Evolutionary conservation across 2,797 vertebrate species (phyloP).

Genomic region (Notoglanidium macrostoma): DNA sequence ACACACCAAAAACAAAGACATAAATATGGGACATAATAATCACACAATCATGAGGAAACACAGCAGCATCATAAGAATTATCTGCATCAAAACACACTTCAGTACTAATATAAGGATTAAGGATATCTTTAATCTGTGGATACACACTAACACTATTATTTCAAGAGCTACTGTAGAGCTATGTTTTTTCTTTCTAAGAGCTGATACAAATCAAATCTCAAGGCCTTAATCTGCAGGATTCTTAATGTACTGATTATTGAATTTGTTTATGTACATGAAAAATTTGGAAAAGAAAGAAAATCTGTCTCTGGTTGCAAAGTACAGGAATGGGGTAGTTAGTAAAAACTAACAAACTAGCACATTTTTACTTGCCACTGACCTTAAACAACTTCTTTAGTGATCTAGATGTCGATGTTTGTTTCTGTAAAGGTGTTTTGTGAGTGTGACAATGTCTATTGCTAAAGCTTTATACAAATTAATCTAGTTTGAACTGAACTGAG

Average conservation of each 20-base stretch:
- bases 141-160: background rate
- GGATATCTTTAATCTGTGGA: constrained; percentile 1
- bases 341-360: background rate
- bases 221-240: too few species aligned
- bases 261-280: background rate
- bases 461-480: background rate
- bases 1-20: background rate
- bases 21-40: background rate
- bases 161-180: background rate
- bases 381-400: background rate
- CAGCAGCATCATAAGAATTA: background rate
- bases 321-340: too few species aligned
- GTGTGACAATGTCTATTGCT: background rate
- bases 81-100: background rate
- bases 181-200: background rate
- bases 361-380: background rate
- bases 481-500: background rate
- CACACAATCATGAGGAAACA: constrained; percentile 13
- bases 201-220: background rate
- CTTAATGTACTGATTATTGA: too few species aligned
- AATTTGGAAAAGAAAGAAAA: background rate
- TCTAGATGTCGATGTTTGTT: background rate
- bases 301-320: background rate
- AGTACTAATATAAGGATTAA: background rate
- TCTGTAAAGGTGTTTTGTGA: too few species aligned